phyloP scores from a whole-genome alignment of 2,888 invertebrate species.

The Leucophenga maculata region DNA sequence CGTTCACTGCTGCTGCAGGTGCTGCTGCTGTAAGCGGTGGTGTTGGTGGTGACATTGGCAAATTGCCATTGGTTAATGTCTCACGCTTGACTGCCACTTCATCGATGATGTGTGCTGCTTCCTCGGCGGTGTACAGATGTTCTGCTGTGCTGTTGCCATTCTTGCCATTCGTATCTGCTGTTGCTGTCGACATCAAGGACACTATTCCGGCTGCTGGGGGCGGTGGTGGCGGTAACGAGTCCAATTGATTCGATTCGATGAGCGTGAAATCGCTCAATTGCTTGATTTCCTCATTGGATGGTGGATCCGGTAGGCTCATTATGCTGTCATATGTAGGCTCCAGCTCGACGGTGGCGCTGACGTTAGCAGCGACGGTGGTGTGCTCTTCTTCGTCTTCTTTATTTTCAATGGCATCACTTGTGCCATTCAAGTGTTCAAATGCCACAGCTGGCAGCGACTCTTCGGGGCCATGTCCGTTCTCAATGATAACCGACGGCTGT shows the following conservation, averaged over 20 bases:
- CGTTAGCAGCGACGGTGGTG: no score
- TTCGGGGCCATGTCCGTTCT: constrained; percentile 71
- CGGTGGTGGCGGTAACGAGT: constrained; percentile 71
- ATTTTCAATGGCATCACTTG: no score
- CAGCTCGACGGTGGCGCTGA: neutral
- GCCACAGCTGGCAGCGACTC: neutral
- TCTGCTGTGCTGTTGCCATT: constrained; percentile 28
- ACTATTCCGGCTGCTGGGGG: constrained; percentile 50
- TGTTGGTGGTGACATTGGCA: neutral
- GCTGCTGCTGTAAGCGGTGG: neutral
- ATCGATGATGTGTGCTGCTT: constrained; percentile 14
- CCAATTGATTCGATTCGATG: constrained; percentile 68
- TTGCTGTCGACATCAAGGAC: neutral
- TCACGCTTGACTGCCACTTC: constrained; percentile 3
- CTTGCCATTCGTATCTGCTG: constrained; percentile 25
- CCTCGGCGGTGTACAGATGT: neutral
- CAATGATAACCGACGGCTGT: constrained; percentile 64
- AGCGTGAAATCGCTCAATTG: constrained; percentile 66
- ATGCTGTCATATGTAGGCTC: constrained; percentile 68
- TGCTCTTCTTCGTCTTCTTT: constrained; percentile 15
- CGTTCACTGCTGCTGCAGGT: no score
- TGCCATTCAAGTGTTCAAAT: no score
- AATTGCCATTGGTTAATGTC: constrained; percentile 7
- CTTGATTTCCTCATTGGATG: constrained; percentile 70
- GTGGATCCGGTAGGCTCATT: constrained; percentile 71